Evolutionary conservation across 2,888 invertebrate species (phyloP).

Genomic region (Acleris cristana): DNA sequence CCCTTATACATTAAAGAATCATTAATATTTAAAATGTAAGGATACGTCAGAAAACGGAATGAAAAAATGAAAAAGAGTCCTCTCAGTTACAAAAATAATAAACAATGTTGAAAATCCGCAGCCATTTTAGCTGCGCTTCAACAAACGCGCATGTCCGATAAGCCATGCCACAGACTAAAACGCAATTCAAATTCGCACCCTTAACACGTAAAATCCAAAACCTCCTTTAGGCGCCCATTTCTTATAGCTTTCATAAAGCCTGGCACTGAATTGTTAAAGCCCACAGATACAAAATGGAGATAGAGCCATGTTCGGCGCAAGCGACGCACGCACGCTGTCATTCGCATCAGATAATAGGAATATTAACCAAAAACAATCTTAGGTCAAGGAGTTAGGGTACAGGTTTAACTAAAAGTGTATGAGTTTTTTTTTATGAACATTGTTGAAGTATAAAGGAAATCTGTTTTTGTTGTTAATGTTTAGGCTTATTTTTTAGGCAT

Average conservation of each 20-base stretch:
- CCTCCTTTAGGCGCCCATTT: too few species aligned
- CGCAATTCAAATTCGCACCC: constrained; percentile 34
- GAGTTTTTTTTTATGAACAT: neutral
- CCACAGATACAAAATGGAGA: constrained; percentile 26
- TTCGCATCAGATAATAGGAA: constrained; percentile 21
- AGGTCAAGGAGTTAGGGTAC: neutral
- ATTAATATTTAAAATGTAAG: too few species aligned
- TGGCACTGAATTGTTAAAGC: too few species aligned
- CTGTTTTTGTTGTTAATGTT: neutral
- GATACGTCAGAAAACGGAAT: too few species aligned
- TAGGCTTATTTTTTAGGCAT: too few species aligned
- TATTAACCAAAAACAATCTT: neutral
- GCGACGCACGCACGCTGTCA: constrained; percentile 34
- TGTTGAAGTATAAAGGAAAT: neutral
- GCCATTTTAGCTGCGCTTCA: neutral
- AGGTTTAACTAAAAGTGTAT: neutral
- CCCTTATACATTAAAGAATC: too few species aligned
- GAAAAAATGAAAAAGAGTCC: too few species aligned
- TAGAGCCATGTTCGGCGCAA: constrained; percentile 18
- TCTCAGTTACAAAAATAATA: too few species aligned
- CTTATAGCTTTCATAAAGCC: too few species aligned
- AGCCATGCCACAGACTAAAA: constrained; percentile 16
- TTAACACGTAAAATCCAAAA: neutral
- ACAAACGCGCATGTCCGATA: neutral
- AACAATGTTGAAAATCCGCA: neutral